phyloP scores from a whole-genome alignment of 2,888 invertebrate genomes.

The Athrips mouffetella region DNA sequence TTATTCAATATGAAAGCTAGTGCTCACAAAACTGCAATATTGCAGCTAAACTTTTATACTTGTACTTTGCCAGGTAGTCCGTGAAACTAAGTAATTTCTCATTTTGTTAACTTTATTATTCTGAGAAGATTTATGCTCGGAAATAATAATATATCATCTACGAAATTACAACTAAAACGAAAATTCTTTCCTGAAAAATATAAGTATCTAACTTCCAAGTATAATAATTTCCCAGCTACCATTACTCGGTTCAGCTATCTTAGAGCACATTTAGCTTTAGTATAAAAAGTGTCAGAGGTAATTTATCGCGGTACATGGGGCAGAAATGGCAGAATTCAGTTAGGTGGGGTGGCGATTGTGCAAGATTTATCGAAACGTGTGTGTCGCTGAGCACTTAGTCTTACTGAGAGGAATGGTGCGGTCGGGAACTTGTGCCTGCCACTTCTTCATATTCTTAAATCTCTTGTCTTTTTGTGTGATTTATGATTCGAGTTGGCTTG shows the following conservation, averaged over 20 bases:
- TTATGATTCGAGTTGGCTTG: background rate
- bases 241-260: background rate
- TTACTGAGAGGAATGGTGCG: background rate
- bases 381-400: constrained; percentile 9
- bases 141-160: no score
- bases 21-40: no score
- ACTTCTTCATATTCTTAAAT: background rate
- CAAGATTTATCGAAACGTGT: constrained; percentile 3
- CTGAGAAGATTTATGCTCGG: no score
- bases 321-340: background rate
- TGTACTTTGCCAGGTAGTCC: no score
- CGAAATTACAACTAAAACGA: no score
- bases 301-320: background rate
- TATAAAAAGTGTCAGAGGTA: constrained; percentile 3
- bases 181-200: background rate
- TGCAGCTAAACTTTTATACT: no score
- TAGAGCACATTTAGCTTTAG: background rate
- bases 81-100: no score
- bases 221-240: background rate
- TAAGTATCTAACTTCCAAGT: background rate
- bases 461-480: background rate
- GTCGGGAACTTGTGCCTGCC: background rate
- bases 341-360: background rate
- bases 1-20: no score
- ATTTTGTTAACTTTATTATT: no score